phyloP scores from a whole-genome alignment of 2,797 vertebrate genomes.

The Pseudocheirus occidentalis region DNA sequence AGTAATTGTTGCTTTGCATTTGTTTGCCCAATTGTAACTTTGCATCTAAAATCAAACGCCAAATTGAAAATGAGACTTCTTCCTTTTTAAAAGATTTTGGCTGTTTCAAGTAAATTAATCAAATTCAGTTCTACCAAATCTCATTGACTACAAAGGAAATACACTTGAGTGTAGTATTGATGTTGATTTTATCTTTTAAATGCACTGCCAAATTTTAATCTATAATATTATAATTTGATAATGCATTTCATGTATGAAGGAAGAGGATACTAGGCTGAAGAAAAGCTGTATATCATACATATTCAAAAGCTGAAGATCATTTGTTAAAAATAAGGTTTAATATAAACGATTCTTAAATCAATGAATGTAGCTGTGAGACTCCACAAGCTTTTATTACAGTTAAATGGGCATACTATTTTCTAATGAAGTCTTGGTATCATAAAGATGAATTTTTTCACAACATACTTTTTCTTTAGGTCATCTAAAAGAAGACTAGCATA shows the following conservation, averaged over 20 bases:
- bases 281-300: neutral
- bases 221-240: conserved; percentile 26
- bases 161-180: neutral
- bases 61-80: neutral
- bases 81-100: neutral
- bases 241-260: conserved; percentile 3
- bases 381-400: neutral
- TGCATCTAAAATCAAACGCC: neutral
- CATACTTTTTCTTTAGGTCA: neutral
- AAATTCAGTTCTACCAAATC: neutral
- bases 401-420: neutral
- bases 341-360: conserved; percentile 36
- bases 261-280: neutral
- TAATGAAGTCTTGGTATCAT: neutral
- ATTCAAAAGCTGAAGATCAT: neutral
- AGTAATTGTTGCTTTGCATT: conserved; percentile 4
- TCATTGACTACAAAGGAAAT: neutral
- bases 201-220: conserved; percentile 33
- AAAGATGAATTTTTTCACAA: neutral
- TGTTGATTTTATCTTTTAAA: neutral
- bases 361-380: neutral
- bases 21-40: neutral
- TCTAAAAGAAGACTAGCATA: neutral
- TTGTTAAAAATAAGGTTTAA: conserved; percentile 49
- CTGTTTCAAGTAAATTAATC: neutral